Evolutionary conservation across 2,113 vertebrate species (phyloP).

Genomic region (Melanotaenia duboulayi): DNA sequence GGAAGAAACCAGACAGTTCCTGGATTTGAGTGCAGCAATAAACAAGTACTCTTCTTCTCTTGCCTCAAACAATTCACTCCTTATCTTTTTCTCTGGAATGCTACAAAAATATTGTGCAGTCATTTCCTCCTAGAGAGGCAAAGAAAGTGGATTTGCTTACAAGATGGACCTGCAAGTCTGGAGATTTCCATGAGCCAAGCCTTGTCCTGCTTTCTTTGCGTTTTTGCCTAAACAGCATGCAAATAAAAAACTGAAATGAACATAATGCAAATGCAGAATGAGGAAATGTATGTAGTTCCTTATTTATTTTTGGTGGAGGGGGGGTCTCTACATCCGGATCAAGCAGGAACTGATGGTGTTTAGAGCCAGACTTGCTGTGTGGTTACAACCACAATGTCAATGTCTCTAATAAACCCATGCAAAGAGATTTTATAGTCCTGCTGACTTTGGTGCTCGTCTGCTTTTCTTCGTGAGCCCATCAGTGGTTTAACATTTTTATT

Average conservation of each 20-base stretch:
- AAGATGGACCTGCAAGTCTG: background rate
- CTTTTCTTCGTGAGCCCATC: too few species aligned
- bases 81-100: slow-evolving; percentile 37
- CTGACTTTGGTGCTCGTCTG: too few species aligned
- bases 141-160: background rate
- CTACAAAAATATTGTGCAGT: slow-evolving; percentile 1
- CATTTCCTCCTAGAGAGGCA: background rate
- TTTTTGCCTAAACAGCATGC: background rate
- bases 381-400: background rate
- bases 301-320: background rate
- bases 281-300: background rate
- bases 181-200: background rate
- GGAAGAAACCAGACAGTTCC: slow-evolving; percentile 8
- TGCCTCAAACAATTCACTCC: slow-evolving; percentile 14
- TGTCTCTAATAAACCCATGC: background rate
- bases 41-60: slow-evolving; percentile 18
- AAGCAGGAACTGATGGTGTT: background rate
- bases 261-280: slow-evolving; percentile 1
- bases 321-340: background rate
- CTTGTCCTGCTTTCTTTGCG: background rate
- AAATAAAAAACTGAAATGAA: background rate
- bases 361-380: background rate
- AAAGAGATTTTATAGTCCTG: too few species aligned
- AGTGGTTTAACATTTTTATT: too few species aligned
- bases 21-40: slow-evolving; percentile 29